Percentiles rank a stretch among this genome's conserved stretches.
Conservation (phyloP, 2,113 vertebrate species). For the Zingel zingel region DNA sequence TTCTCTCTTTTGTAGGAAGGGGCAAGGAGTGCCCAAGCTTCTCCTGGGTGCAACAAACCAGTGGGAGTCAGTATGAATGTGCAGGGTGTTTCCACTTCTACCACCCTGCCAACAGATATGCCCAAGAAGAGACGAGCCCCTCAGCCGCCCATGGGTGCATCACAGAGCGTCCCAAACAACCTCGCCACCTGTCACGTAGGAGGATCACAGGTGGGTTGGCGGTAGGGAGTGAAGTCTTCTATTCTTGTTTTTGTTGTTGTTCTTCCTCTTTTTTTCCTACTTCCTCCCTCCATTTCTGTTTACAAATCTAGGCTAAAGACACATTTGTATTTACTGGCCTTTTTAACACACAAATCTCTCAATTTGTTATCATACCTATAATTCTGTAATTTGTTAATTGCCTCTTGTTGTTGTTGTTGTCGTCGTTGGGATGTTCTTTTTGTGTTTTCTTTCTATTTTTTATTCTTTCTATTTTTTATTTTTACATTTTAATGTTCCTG, state of each 20-base stretch:
- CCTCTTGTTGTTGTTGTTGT: too few relatives aligned
- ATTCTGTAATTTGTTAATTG: too few relatives aligned
- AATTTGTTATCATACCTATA: too few relatives aligned
- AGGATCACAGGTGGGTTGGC: conserved; percentile 61
- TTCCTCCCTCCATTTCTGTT: too few relatives aligned
- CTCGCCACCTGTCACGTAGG: conserved; percentile 64
- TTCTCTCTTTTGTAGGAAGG: conserved; percentile 74
- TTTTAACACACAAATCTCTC: too few relatives aligned
- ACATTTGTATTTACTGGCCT: too few relatives aligned
- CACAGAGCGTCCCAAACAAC: conserved; percentile 83
- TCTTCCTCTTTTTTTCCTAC: background rate
- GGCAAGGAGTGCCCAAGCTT: conserved; percentile 85
- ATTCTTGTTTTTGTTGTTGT: background rate
- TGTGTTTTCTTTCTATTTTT: too few relatives aligned
- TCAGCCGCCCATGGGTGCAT: conserved; percentile 82
- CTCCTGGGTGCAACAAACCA: conserved; percentile 84
- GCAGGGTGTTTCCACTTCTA: conserved; percentile 80
- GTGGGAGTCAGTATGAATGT: conserved; percentile 69
- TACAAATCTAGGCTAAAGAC: too few relatives aligned
- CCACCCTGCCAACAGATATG: conserved; percentile 79
- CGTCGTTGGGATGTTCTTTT: too few relatives aligned
- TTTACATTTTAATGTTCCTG: too few relatives aligned
- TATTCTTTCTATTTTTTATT: too few relatives aligned
- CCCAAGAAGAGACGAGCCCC: conserved; percentile 94
- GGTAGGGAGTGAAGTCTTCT: background rate